Evolutionary conservation across 2,797 vertebrate genomes (phyloP).

Genomic region (Anas georgica): DNA sequence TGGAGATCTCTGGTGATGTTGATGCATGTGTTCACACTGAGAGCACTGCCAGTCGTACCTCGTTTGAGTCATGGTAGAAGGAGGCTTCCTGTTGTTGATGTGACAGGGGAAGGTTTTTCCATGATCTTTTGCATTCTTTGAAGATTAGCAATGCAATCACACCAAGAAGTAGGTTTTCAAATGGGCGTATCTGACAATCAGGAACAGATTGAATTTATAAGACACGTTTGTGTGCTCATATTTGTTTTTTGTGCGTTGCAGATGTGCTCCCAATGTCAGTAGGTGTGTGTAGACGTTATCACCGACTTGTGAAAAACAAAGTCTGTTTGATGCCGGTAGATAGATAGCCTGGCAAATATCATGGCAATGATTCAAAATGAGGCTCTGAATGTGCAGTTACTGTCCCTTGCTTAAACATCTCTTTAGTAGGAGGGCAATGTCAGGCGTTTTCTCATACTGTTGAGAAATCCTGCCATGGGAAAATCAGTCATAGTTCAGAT

Average conservation of each 20-base stretch:
- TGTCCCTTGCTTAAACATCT: constrained; percentile 2
- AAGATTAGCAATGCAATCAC: constrained; percentile 26
- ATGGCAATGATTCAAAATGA: not conserved
- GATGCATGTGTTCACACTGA: not conserved
- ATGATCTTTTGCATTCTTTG: not conserved
- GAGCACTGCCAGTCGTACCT: not conserved
- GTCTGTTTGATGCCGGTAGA: not conserved
- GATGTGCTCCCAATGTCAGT: not conserved
- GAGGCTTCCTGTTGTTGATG: not conserved
- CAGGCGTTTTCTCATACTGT: constrained; percentile 1
- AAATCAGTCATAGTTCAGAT: constrained; percentile 31
- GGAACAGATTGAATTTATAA: not conserved
- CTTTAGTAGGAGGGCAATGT: not conserved
- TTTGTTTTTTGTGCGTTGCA: not conserved
- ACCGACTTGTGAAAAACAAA: not conserved
- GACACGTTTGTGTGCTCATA: not conserved
- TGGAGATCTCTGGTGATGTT: not conserved
- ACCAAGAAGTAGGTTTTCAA: not conserved
- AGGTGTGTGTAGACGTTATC: not conserved
- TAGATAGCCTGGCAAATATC: not conserved
- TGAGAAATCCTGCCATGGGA: constrained; percentile 36
- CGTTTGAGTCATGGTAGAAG: not conserved
- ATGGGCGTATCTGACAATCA: not conserved
- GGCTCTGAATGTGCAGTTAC: not conserved
- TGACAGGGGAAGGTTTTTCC: not conserved